Base-by-base conservation (phyloP, 2,888 invertebrate genomes). In the Tiliacea aurago region DNA sequence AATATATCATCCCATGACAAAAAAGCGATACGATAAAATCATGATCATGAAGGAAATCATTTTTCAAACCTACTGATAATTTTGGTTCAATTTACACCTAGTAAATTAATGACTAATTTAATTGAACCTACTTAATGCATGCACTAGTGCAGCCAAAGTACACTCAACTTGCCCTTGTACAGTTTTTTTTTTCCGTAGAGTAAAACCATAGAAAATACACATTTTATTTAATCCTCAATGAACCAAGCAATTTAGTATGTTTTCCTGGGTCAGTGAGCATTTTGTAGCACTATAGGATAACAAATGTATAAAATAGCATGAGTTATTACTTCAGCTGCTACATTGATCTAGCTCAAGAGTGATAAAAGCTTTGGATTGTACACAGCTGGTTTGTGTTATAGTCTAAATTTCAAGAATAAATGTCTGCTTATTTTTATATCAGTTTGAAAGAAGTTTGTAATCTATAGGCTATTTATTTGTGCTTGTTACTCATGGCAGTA, bases 321-420 rank as follows among this genome's bases (percentile, higher is more conserved):
- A 62, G n/a, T 72, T 75, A 72, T 72, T 79, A 23, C 47, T 55
- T 23, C 56, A 74, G 55, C 41, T 56, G 73, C 23, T 28, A 28
- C 23, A 62, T 43, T 43, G 53, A 28, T 61, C 41, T 73, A 62
- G 49, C 23, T 23, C 13, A n/a, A 15, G 20, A 74, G 37, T 56
- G 55, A 55, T 76, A 53, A 33, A 37, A 43, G 47, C 23, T 33
- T 72, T n/a, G 28, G 28, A 79, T 47, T 55, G 41, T 62, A 76
- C 61, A 76, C 75, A 73, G 47, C 61, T 76, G 73, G 37, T 43
- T 20, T 62, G 33, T 49, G 13, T 76, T 61, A 61, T 53, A 43
- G 33, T 62, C 61, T 79, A 49, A 18, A 55, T 13, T 73, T 43
- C 49, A 56, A 3, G 18, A 66, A 76, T 11, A 28, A 47, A 10